Base-by-base conservation (phyloP, 2,113 vertebrate genomes). In the Turdus rufiventris region DNA sequence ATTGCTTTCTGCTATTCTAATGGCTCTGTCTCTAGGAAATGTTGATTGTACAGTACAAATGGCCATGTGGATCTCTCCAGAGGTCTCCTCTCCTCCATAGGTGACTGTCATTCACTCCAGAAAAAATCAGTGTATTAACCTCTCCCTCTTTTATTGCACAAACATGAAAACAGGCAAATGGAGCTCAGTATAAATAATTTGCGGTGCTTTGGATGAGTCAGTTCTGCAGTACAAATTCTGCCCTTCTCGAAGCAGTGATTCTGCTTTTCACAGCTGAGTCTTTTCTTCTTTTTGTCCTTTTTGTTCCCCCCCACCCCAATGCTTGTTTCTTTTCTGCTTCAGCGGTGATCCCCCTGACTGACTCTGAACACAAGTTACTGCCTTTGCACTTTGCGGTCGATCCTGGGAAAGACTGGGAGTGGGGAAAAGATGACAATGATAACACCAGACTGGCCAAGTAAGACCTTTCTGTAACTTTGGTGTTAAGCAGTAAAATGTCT, bases 281-380 rank as follows among this genome's bases (percentile, higher is more conserved):
- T 50, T 67, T 57, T 38, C 75, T 70, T 45, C 50, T 66, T 75
- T 76, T 63, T 70, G 43, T 57, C 42, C 33, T n/a, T 67, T 71
- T 48, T 50, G 45, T 88, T 26, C n/a, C 79, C 18, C 18, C 10
- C 14, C 13, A 18, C 51, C 29, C 51, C 81, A 77, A 94, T 36
- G 54, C 56, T 94, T 91, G 31, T 88, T 93, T 97, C 68, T 93
- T 91, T 91, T 97, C 93, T 97, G 42, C 96, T 98, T 94, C 97
- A 99, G 99, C 99, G 67, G 98, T 99, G 95, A 99, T 99, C 97
- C 99, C 99, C 47, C 97, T 99, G 97, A 99, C 99, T 1, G 99
- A 99, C 96, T 99, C 99, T 3, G 99, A 99, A 98, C 99, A 99
- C 98, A 99, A 98, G 98, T 98, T 99, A 96, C 98, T 99, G 97